Percentiles rank a stretch among this genome's conserved stretches.
These are phyloP conservation scores for Lampris megalopsis DNA, from an alignment of 2,113 vertebrate species.

Conservation along the genomic window DNA sequence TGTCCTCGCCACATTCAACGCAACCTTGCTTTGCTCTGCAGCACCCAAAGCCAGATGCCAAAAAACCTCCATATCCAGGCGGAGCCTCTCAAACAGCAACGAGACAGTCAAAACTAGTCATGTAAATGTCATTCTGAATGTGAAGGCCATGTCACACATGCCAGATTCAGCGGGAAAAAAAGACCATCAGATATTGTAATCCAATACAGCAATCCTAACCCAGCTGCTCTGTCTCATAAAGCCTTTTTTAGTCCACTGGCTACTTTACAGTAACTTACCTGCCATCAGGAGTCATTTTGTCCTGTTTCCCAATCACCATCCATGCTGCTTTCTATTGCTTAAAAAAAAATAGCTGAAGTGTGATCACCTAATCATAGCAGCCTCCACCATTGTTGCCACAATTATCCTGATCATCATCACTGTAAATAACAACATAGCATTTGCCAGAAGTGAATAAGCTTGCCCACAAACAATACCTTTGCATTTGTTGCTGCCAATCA, in stretches of 20 bases:
- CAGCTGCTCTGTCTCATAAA: constrained; percentile 15
- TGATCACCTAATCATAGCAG: constrained; percentile 44
- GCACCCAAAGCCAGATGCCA: constrained; percentile 38
- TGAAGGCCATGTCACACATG: too few relatives aligned
- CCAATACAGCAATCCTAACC: neutral
- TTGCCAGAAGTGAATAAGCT: constrained; percentile 43
- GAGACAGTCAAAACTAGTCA: neutral
- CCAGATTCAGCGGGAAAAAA: too few relatives aligned
- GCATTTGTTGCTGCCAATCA: constrained; percentile 48
- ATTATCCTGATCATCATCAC: constrained; percentile 61
- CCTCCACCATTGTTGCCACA: constrained; percentile 29
- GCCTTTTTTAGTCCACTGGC: constrained; percentile 9
- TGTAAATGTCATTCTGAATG: neutral
- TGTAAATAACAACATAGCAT: constrained; percentile 33
- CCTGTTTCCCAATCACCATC: constrained; percentile 49
- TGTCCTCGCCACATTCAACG: constrained; percentile 70
- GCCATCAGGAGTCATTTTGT: constrained; percentile 24
- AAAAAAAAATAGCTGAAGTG: constrained; percentile 50
- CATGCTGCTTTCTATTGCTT: constrained; percentile 32
- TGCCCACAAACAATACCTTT: constrained; percentile 47
- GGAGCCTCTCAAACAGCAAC: constrained; percentile 17
- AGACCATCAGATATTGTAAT: too few relatives aligned
- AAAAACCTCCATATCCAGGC: constrained; percentile 41
- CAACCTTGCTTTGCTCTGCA: constrained; percentile 56
- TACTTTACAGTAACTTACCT: constrained; percentile 14